Base-by-base conservation (phyloP, 2,888 invertebrate species). In the Punctoribates punctum region DNA sequence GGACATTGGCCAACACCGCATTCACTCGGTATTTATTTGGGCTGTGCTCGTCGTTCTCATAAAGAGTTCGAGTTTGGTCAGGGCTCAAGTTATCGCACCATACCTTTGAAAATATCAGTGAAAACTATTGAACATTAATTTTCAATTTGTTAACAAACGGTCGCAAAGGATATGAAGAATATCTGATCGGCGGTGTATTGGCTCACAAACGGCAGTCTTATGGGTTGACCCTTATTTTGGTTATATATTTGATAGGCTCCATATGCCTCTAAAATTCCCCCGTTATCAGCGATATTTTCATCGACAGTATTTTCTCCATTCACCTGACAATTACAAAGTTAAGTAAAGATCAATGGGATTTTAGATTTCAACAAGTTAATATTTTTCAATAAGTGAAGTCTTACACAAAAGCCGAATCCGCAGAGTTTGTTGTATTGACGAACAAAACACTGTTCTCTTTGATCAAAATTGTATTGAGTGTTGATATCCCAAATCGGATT, bases 211-310 rank as follows among this genome's bases (percentile, higher is more conserved):
- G 75, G 51, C 75, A 75, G 25, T n/a, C 38, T 17, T 6, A 54
- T 17, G 1, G 60, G 2, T 25, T 57, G 13, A 1, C 73, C 73
- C 29, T 23, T 20, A 6, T 17, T 1, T 25, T 34, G 2, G 11
- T 23, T 34, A 67, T 25, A 54, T 13, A 60, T 80, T 11, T 78
- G 90, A 84, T 90, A 95, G 0, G 94, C 92, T 46, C 51, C 13
- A 34, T 15, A 73, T 5, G 73, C 20, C 0, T 94, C 93, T 82
- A 93, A 92, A 0, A 95, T 83, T 0, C 95, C 95, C 0, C 94
- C 94, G 82, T 94, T 94, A 82, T 94, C 94, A 0, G 94, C 94
- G 79, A 94, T 94, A 82, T 94, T 94, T 83, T 85, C 85, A 90
- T 91, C 91, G 78, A 94, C 85, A 0, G 94, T 94, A 83, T 92